These are phyloP conservation scores for Amblyopsis rosae DNA, from an alignment of 2,113 vertebrate genomes.

Conservation along the genomic window DNA sequence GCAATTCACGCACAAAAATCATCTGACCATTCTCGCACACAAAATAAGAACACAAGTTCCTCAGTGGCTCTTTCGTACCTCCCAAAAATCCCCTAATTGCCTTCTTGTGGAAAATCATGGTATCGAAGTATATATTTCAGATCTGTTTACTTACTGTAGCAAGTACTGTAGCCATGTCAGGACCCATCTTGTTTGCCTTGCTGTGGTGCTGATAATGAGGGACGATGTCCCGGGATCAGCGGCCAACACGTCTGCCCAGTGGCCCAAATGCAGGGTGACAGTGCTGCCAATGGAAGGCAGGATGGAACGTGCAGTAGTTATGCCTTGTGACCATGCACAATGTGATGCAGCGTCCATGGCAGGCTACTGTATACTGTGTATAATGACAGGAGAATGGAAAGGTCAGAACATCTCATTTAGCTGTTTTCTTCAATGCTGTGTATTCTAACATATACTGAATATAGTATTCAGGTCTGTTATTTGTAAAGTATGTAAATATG, in stretches of 20 bases:
- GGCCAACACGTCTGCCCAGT: slow-evolving; percentile 40
- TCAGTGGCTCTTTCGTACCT: slow-evolving; percentile 28
- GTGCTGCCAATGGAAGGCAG: slow-evolving; percentile 60
- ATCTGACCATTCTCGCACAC: background rate
- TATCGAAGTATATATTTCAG: slow-evolving; percentile 68
- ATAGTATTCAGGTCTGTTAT: no score
- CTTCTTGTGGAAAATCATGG: slow-evolving; percentile 66
- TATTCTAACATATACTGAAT: slow-evolving; percentile 18
- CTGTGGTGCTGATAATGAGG: slow-evolving; percentile 67
- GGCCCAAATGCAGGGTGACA: slow-evolving; percentile 71
- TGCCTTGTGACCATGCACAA: slow-evolving; percentile 61
- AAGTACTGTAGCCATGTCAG: slow-evolving; percentile 50
- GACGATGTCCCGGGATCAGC: slow-evolving; percentile 53
- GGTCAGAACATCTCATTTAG: slow-evolving; percentile 53
- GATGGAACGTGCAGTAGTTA: slow-evolving; percentile 31
- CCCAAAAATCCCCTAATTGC: slow-evolving; percentile 55
- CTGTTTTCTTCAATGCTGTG: slow-evolving; percentile 47
- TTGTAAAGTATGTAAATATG: no score
- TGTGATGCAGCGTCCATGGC: slow-evolving; percentile 73
- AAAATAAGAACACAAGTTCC: slow-evolving; percentile 18
- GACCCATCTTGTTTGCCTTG: slow-evolving; percentile 65
- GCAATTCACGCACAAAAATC: no score
- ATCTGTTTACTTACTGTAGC: slow-evolving; percentile 47
- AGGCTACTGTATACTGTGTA: slow-evolving; percentile 47
- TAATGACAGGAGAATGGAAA: slow-evolving; percentile 66